Percentiles rank a stretch among this genome's conserved stretches.
Evolutionary conservation across 2,888 invertebrate species (phyloP).

Genomic region (Drosophila colorata): DNA sequence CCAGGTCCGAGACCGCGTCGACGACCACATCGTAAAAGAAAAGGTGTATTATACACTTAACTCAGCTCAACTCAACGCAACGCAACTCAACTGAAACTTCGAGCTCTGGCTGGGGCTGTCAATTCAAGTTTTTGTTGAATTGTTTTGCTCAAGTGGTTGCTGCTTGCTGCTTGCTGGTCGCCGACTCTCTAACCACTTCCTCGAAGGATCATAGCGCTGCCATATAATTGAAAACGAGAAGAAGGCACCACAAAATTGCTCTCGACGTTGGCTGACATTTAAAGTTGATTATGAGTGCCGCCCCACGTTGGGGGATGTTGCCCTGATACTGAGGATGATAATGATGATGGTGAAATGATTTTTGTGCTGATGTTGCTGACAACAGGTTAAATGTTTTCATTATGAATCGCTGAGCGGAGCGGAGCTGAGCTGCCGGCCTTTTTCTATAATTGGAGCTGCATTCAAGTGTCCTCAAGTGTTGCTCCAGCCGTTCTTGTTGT

Average conservation of each 20-base stretch:
- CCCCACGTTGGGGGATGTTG: constrained; percentile 41
- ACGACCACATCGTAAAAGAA: constrained; percentile 51
- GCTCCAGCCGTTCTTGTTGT: constrained; percentile 27
- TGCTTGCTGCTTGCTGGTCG: constrained; percentile 28
- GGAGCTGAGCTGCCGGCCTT: constrained; percentile 46
- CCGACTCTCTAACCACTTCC: constrained; percentile 60
- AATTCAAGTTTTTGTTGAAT: constrained; percentile 66
- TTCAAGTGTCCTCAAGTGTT: constrained; percentile 70
- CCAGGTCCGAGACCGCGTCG: constrained; percentile 4
- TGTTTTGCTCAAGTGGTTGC: constrained; percentile 60
- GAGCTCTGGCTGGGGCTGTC: constrained; percentile 45
- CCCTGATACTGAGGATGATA: constrained; percentile 10
- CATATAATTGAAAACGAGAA: constrained; percentile 73
- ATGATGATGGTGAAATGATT: constrained; percentile 46
- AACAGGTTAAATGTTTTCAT: constrained; percentile 82
- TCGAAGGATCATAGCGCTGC: constrained; percentile 75
- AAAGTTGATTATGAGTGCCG: constrained; percentile 69
- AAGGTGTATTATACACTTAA: constrained; percentile 78
- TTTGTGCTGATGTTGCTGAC: constrained; percentile 62
- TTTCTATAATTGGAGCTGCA: constrained; percentile 74
- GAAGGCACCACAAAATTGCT: constrained; percentile 67
- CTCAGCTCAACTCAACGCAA: constrained; percentile 1
- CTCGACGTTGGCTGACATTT: constrained; percentile 62
- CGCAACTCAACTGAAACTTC: constrained; percentile 2
- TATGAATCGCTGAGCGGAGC: constrained; percentile 67